Conservation (phyloP, 2,797 vertebrate species). For the Chelon auratus region DNA sequence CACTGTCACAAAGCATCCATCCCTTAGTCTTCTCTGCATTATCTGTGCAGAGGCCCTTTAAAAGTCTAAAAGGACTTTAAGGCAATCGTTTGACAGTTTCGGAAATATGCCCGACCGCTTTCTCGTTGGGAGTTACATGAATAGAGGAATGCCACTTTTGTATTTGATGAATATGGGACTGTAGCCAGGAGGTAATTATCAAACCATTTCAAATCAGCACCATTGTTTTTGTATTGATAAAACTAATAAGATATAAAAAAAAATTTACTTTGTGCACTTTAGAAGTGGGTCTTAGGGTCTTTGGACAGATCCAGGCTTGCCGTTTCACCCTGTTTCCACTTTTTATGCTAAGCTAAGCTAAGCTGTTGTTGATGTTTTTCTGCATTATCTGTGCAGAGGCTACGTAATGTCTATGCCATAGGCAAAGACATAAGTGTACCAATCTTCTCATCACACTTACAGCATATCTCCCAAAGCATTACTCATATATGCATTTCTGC, state of each 20-base stretch:
- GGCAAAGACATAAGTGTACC: neutral
- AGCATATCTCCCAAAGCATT: neutral
- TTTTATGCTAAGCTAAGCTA: conserved; percentile 4
- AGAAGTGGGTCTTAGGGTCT: neutral
- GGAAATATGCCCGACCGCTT: conserved; percentile 14
- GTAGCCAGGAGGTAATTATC: conserved; percentile 9
- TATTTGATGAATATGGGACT: neutral
- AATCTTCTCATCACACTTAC: neutral
- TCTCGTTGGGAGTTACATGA: conserved; percentile 3
- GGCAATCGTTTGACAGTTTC: conserved; percentile 26
- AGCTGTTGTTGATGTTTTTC: neutral
- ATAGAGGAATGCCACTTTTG: conserved; percentile 11
- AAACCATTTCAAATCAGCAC: neutral
- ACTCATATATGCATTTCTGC: neutral
- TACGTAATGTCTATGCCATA: neutral
- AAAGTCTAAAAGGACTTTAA: conserved; percentile 24
- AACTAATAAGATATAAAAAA: neutral
- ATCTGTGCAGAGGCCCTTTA: conserved; percentile 26
- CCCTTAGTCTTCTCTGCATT: conserved; percentile 32
- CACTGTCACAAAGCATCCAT: conserved; percentile 60
- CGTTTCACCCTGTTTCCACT: neutral
- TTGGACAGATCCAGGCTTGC: neutral
- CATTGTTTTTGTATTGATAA: neutral
- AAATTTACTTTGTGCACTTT: neutral
- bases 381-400: no score